Evolutionary conservation across 2,113 vertebrate species (phyloP).

Genomic region (Callithrix jacchus): DNA sequence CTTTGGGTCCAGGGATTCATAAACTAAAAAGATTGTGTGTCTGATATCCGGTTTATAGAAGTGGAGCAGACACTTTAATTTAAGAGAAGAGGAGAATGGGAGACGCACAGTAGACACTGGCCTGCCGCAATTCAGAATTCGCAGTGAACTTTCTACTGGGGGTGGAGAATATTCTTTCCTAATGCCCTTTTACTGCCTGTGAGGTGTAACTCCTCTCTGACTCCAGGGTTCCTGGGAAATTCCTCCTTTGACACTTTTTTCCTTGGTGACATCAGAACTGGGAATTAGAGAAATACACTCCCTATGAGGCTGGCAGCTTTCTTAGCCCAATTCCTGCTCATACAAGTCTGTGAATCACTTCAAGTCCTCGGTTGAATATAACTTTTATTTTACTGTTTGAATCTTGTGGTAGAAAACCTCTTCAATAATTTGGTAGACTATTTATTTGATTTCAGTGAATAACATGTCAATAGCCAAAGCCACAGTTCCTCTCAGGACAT

Average conservation of each 20-base stretch:
- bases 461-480: not conserved
- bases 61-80: not conserved
- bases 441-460: not conserved
- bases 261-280: not conserved
- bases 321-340: not conserved
- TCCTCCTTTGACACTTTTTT: not conserved
- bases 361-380: not conserved
- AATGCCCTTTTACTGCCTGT: not conserved
- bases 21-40: not conserved
- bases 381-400: not conserved
- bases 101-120: not conserved
- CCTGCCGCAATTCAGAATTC: not conserved
- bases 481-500: not conserved
- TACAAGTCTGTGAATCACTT: not conserved
- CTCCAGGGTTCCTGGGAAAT: not conserved
- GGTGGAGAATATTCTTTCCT: not conserved
- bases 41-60: not conserved
- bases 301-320: not conserved
- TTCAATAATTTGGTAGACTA: not conserved
- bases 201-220: not conserved
- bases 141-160: not conserved
- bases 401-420: not conserved
- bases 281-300: not conserved
- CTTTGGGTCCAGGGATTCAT: not conserved
- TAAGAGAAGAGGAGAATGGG: not conserved